Percentiles rank a stretch among this genome's conserved stretches.
Conservation (phyloP, 2,113 vertebrate genomes). For the Myrmecophaga tridactyla region DNA sequence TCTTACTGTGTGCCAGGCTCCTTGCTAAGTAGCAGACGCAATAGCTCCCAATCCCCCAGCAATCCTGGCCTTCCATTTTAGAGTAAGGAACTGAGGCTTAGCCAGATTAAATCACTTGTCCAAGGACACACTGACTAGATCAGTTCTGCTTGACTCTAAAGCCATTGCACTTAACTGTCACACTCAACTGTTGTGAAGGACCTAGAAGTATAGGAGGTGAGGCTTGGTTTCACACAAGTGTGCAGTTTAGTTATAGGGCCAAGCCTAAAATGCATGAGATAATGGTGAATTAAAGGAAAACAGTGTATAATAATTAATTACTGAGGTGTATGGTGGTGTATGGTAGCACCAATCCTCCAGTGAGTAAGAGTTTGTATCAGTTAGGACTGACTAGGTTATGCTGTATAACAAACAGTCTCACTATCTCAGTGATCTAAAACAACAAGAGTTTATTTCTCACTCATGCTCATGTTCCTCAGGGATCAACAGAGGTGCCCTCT, state of each 20-base stretch:
- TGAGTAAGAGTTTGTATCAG: not conserved
- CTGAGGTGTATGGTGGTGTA: not conserved
- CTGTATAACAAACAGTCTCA: not conserved
- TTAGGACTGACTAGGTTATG: not conserved
- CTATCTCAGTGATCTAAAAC: not conserved
- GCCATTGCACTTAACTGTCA: not conserved
- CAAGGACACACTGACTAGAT: not conserved
- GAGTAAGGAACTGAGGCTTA: not conserved
- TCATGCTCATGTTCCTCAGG: not conserved
- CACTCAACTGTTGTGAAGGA: not conserved
- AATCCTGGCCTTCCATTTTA: not conserved
- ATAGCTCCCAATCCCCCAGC: not conserved
- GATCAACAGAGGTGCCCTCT: not conserved
- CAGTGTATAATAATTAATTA: not conserved
- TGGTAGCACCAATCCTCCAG: not conserved
- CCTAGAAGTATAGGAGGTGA: not conserved
- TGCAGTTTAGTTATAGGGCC: not conserved
- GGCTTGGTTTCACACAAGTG: not conserved
- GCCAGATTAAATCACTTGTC: not conserved
- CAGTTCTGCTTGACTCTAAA: not conserved
- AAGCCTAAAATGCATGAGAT: not conserved
- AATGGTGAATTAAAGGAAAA: not conserved
- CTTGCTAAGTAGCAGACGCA: not conserved
- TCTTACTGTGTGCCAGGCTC: not conserved
- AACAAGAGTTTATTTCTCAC: not conserved